Base-by-base conservation (phyloP, 2,888 invertebrate genomes). In the Lasioglossum malachurum region DNA sequence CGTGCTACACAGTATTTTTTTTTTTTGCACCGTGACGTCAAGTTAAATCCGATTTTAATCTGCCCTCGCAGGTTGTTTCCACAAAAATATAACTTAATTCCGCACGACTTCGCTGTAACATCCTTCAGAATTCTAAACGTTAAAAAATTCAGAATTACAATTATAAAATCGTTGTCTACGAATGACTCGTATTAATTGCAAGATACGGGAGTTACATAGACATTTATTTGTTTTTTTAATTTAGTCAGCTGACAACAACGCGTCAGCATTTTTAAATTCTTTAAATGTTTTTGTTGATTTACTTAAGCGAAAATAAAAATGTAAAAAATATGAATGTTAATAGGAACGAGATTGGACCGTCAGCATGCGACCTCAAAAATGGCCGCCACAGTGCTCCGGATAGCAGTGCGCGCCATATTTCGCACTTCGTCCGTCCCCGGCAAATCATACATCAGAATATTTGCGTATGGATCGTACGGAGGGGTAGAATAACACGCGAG, bases 31-130 rank as follows among this genome's bases (percentile, higher is more conserved):
- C 14, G 14, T 75, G 44, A 75, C 79, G 44, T 88, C 86, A 82
- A 84, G 83, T 84, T 87, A 69, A 87, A 91, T 88, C 72, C 72
- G 90, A 93, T 90, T 91, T 92, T 92, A 91, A 91, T 92, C 92
- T 89, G 53, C 69, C 41, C 19, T 41, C n/a, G 74, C 89, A 90
- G 90, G 86, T 90, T 90, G 73, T 60, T 78, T n/a, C 60, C 41
- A 2, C 41, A 12, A 44, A 74, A 73, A 41, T 74, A 23, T n/a
- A 38, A 57, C 49, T 64, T 35, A 1, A 23, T 23, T 14, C 35
- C 67, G 31, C 10, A 23, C 19, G 3, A 31, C 31, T 19, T 19
- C 19, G 10, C 35, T 8, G 1, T 23, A 4, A 35, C 2, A 10
- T 35, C 38, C 19, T 38, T 3, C 23, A 19, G 3, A 38, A 35